phyloP scores from a whole-genome alignment of 2,888 invertebrate species.

The Cerastis rubricosa region DNA sequence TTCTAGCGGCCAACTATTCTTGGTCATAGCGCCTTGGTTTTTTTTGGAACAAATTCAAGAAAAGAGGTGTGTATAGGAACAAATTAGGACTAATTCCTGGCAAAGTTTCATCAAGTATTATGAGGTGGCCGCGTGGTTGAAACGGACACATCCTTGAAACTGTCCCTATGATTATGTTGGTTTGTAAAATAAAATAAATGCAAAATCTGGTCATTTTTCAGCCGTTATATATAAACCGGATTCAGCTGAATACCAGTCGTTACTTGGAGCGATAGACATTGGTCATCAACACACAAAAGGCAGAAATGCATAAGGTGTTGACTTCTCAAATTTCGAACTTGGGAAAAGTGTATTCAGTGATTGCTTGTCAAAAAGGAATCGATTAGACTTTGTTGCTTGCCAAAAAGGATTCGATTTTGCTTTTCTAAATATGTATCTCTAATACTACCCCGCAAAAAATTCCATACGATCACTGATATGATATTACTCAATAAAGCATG shows the following conservation, averaged over 20 bases:
- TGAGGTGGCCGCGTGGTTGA: too few species aligned
- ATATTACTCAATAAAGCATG: slow-evolving; percentile 38
- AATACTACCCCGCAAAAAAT: slow-evolving; percentile 12
- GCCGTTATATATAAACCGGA: not conserved
- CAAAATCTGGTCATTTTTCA: not conserved
- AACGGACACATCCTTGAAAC: too few species aligned
- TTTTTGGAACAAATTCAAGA: too few species aligned
- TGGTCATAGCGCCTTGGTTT: too few species aligned
- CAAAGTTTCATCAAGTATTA: too few species aligned
- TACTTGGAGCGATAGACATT: not conserved
- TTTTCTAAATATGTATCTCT: slow-evolving; percentile 10
- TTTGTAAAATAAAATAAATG: too few species aligned
- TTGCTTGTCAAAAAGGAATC: slow-evolving; percentile 9
- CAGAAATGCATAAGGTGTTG: not conserved
- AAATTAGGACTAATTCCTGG: too few species aligned
- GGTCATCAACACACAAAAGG: not conserved
- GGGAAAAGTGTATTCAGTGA: slow-evolving; percentile 13
- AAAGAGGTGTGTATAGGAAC: too few species aligned
- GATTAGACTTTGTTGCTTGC: slow-evolving; percentile 12
- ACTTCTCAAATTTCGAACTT: too few species aligned
- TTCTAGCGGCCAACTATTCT: too few species aligned
- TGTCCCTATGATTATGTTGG: too few species aligned
- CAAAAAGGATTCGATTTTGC: slow-evolving; percentile 23
- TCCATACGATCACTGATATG: slow-evolving; percentile 40
- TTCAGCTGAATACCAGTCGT: not conserved